A percentile compares a stretch with the other conserved stretches of the same genome.
These are phyloP conservation scores for Alcedo atthis DNA, from an alignment of 2,797 vertebrate genomes.

Conservation along the genomic window DNA sequence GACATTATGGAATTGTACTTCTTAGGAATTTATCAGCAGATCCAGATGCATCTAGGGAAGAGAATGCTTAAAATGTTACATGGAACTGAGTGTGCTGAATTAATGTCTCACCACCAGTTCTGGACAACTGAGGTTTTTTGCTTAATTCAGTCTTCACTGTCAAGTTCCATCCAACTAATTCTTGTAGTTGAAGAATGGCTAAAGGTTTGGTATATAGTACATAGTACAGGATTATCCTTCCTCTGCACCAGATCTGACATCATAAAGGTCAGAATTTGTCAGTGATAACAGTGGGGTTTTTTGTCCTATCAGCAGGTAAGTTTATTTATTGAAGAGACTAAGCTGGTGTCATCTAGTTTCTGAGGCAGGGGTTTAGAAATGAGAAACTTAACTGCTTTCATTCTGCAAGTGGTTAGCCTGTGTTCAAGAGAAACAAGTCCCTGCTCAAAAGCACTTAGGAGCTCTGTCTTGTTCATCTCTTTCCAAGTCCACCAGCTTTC, in stretches of 20 bases:
- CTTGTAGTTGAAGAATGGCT: not conserved
- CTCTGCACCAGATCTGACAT: not conserved
- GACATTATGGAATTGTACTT: not conserved
- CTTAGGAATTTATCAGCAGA: not conserved
- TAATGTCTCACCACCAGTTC: not conserved
- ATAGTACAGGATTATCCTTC: not conserved
- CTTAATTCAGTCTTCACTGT: constrained; percentile 15
- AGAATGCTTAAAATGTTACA: not conserved
- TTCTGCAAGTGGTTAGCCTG: not conserved
- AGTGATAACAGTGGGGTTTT: not conserved
- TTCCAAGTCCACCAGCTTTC: not conserved
- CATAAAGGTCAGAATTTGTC: not conserved
- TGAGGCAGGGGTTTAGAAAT: not conserved
- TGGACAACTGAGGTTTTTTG: not conserved
- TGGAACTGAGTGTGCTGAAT: not conserved
- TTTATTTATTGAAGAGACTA: not conserved
- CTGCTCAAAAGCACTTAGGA: not conserved
- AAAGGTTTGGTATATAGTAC: not conserved
- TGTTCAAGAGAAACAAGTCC: not conserved
- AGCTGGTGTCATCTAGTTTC: not conserved
- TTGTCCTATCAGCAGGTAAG: not conserved
- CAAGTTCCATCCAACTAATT: not conserved
- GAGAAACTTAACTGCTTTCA: not conserved
- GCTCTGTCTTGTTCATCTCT: not conserved
- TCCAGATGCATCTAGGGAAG: not conserved